Base-by-base conservation (phyloP, 2,797 vertebrate genomes). In the Brachymystax lenok region DNA sequence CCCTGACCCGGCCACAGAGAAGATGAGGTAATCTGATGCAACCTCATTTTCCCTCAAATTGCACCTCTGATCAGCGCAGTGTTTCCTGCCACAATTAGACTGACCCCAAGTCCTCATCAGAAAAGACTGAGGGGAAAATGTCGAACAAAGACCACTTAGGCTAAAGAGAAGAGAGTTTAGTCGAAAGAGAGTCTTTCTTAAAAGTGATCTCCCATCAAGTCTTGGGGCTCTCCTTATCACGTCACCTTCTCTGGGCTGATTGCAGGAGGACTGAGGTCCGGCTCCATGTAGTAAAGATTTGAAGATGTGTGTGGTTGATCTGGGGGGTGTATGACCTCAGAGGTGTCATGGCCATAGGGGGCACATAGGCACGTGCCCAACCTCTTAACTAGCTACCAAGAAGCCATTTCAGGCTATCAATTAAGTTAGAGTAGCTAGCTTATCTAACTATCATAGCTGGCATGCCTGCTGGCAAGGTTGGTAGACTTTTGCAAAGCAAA, bases 1-100 rank as follows among this genome's bases (percentile, higher is more conserved):
- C 89, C 86, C 85, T 85, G 87, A 86, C 89, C 82, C 75, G 16
- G 91, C 89, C 88, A 87, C 84, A 88, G 84, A 56, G 88, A 92
- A 21, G 56, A 61, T 93, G 93, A 94, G 92, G 93, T 94, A 91
- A 93, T 93, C 86, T 10, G 40, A 46, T 46, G 40, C 10, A 46
- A 46, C 40, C 91, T 91, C 81, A 93, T 94, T 94, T 94, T 93
- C 90, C 89, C 90, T 93, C 89, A 95, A 93, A 94, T 93, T 92
- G 90, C 88, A 92, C 91, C 87, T 93, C 91, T 93, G 94, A 95
- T 94, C 93, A 94, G 90, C 21, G 82, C 84, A 2, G 87, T 46
- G 40, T 93, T 94, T 95, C 92, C 93, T 93, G 92, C 90, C 92
- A 91, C 92, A 92, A 95, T 95, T 94, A 94, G 91, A 90, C 83